Evolutionary conservation across 2,113 vertebrate genomes (phyloP).

Genomic region (Garra rufa): DNA sequence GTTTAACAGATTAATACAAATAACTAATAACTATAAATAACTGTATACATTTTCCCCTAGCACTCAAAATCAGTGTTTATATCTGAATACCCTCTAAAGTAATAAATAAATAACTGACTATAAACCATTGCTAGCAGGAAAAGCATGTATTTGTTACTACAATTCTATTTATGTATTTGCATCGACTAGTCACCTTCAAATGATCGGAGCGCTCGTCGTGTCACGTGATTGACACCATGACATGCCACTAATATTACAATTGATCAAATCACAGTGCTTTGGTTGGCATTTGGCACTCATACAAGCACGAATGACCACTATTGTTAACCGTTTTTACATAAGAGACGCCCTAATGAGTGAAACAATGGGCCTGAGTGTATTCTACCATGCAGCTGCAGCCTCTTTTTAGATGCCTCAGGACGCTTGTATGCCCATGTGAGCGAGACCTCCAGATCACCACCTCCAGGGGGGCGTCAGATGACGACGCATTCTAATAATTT

Average conservation of each 20-base stretch:
- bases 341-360: constrained; percentile 62
- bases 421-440: constrained; percentile 67
- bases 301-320: constrained; percentile 56
- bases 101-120: background rate
- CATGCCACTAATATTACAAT: background rate
- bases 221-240: background rate
- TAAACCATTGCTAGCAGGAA: background rate
- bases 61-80: background rate
- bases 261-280: constrained; percentile 27
- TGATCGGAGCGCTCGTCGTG: background rate
- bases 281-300: constrained; percentile 46
- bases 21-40: no score
- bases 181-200: background rate
- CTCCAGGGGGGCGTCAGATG: background rate
- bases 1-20: background rate
- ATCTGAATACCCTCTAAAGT: background rate
- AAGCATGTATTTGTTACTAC: background rate
- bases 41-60: no score
- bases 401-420: constrained; percentile 61
- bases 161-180: background rate
- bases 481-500: background rate
- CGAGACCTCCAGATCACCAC: constrained; percentile 32
- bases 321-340: constrained; percentile 71
- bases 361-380: constrained; percentile 70
- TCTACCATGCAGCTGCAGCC: constrained; percentile 61